Percentiles rank a stretch among this genome's conserved stretches.
These are phyloP conservation scores for Arizona elegans DNA, from an alignment of 2,113 vertebrate species.

Conservation along the genomic window DNA sequence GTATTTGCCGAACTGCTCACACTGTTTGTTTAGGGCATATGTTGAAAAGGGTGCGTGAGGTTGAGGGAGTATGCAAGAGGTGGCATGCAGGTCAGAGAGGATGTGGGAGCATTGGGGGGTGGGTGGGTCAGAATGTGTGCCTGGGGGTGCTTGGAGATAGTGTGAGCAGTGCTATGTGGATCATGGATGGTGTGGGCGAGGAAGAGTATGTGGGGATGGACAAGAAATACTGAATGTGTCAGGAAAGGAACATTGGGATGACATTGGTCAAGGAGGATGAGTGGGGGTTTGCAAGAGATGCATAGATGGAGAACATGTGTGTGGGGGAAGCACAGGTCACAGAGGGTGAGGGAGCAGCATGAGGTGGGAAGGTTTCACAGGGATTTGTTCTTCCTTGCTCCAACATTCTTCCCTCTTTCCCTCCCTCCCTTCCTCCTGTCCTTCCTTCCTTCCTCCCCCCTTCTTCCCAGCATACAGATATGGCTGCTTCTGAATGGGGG, in stretches of 20 bases:
- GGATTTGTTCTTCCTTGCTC: not conserved
- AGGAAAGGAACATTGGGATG: not conserved
- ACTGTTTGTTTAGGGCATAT: not conserved
- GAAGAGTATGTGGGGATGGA: not conserved
- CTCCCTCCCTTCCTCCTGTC: accelerated
- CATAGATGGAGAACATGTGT: not conserved
- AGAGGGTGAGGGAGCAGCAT: not conserved
- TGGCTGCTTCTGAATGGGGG: not conserved
- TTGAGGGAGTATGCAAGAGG: not conserved
- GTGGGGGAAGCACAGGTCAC: not conserved
- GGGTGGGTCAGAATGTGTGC: not conserved
- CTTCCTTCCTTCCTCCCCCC: too few species aligned
- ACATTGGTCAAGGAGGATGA: not conserved
- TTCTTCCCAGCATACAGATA: not conserved
- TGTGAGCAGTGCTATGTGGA: not conserved
- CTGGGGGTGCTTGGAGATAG: not conserved
- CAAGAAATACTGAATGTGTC: not conserved
- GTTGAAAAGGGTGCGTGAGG: not conserved
- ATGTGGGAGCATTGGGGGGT: not conserved
- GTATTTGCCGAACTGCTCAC: too few species aligned
- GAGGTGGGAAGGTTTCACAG: not conserved
- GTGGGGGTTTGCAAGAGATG: not conserved
- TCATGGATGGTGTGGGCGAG: not conserved
- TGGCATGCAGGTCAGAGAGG: not conserved
- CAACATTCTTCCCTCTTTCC: not conserved